A percentile compares a stretch with the other conserved stretches of the same genome.
These are phyloP conservation scores for Hipparchia semele DNA, from an alignment of 2,888 invertebrate genomes.

Conservation along the genomic window DNA sequence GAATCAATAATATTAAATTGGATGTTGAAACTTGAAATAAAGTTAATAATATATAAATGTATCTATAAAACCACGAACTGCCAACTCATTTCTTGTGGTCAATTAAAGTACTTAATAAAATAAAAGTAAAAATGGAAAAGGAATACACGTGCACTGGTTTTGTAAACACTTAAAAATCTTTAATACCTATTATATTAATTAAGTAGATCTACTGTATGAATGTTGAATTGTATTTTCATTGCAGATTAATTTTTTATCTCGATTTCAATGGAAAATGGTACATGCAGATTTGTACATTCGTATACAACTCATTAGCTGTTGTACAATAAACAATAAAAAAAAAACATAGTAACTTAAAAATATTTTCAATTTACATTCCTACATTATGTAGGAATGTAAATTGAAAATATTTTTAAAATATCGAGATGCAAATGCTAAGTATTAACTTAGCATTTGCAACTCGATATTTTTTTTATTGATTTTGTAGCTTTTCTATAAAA, in stretches of 20 bases:
- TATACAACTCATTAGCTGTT: neutral
- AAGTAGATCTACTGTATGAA: too few relatives aligned
- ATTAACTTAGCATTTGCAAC: too few relatives aligned
- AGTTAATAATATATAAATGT: neutral
- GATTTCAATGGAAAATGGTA: neutral
- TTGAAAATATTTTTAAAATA: neutral
- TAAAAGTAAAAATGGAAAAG: slow-evolving; percentile 15
- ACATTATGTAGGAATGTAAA: too few relatives aligned
- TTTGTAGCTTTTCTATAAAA: neutral
- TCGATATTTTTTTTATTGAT: too few relatives aligned
- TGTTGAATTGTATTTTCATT: too few relatives aligned
- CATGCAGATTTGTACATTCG: neutral
- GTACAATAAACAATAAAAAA: neutral
- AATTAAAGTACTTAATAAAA: slow-evolving; percentile 38
- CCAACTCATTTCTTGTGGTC: slow-evolving; percentile 45
- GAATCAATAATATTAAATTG: neutral
- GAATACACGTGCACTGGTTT: slow-evolving; percentile 37
- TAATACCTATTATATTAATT: neutral
- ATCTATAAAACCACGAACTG: slow-evolving; percentile 43
- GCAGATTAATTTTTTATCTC: too few relatives aligned
- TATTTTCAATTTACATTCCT: neutral
- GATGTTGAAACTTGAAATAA: slow-evolving; percentile 3
- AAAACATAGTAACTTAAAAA: neutral
- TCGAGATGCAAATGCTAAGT: too few relatives aligned
- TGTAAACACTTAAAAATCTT: slow-evolving; percentile 27